Conservation (phyloP, 2,797 vertebrate species). For the Lutra lutra region DNA sequence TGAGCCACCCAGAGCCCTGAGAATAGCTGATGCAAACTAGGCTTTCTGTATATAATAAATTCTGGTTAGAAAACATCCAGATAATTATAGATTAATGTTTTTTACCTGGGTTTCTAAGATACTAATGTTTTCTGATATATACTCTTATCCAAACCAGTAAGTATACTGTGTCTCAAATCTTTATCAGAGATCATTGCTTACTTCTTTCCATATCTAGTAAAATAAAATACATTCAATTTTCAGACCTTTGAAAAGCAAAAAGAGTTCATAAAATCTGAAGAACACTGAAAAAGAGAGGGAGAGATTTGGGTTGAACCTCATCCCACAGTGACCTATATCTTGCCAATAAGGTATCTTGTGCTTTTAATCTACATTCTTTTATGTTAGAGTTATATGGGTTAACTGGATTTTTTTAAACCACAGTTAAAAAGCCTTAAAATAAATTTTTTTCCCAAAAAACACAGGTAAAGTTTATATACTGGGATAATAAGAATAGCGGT, state of each 20-base stretch:
- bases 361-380: neutral
- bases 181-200: neutral
- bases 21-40: neutral
- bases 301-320: neutral
- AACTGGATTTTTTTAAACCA: neutral
- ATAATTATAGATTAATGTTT: neutral
- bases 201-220: neutral
- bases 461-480: neutral
- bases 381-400: neutral
- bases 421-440: neutral
- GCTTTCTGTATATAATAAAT: neutral
- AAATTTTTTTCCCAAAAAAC: conserved; percentile 24
- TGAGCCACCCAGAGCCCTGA: neutral
- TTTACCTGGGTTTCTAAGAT: neutral
- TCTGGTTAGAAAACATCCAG: neutral
- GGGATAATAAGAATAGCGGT: neutral
- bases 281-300: neutral
- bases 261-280: conserved; percentile 17
- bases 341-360: neutral
- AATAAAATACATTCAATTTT: neutral
- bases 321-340: neutral
- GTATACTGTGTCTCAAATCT: neutral
- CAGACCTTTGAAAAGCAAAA: conserved; percentile 27
- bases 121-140: neutral
- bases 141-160: neutral